Conservation (phyloP, 92 coral and sea anemone genomes). For the Epizoanthus illoricatus region DNA sequence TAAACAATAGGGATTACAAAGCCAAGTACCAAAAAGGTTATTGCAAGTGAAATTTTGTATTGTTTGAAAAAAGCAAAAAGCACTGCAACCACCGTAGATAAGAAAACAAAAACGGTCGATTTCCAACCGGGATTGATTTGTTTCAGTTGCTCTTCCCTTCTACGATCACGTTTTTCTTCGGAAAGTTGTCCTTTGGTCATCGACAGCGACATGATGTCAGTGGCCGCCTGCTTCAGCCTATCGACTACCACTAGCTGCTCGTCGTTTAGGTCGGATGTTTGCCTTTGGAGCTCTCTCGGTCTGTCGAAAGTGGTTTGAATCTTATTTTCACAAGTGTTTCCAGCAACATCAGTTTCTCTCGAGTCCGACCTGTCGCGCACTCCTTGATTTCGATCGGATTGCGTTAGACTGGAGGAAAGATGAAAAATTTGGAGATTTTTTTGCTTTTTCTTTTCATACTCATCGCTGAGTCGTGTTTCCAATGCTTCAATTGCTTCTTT, state of each 20-base stretch:
- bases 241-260: conserved; percentile 59
- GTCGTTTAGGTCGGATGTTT: conserved; percentile 63
- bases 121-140: background rate
- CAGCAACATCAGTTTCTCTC: background rate
- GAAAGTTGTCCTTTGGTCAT: conserved; percentile 5
- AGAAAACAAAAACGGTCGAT: conserved; percentile 16
- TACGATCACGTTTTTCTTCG: background rate
- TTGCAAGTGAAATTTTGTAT: conserved; percentile 21
- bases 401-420: conserved; percentile 45
- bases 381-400: conserved; percentile 35
- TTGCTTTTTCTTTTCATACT: conserved; percentile 65
- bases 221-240: conserved; percentile 61
- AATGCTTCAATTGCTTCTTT: conserved; percentile 68
- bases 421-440: conserved; percentile 50
- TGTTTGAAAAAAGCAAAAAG: conserved; percentile 14
- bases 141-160: background rate
- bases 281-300: conserved; percentile 57
- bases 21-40: background rate
- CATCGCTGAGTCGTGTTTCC: conserved; percentile 63
- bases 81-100: background rate
- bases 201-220: conserved; percentile 38
- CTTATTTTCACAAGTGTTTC: conserved; percentile 35
- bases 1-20: conserved; percentile 14
- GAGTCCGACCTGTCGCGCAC: background rate
- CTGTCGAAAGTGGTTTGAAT: conserved; percentile 39